Evolutionary conservation across 2,888 invertebrate species (phyloP).

Genomic region (Dioctria linearis): DNA sequence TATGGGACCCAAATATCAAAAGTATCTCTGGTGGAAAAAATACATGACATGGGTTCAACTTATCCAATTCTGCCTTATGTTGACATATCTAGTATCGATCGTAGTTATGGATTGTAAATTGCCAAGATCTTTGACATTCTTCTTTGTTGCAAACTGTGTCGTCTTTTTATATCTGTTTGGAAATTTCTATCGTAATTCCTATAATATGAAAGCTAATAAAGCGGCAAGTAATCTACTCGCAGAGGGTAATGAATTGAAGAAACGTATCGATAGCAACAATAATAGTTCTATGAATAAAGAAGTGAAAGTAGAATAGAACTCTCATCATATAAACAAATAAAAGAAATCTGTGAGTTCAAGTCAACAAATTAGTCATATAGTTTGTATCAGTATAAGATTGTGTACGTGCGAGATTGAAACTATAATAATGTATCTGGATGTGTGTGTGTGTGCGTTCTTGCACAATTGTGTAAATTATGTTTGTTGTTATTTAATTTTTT

Average conservation of each 20-base stretch:
- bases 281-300: slow-evolving; percentile 25
- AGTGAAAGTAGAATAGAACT: slow-evolving; percentile 25
- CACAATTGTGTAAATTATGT: not conserved
- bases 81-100: slow-evolving; percentile 74
- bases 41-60: slow-evolving; percentile 73
- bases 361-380: slow-evolving; percentile 32
- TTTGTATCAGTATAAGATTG: not conserved
- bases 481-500: slow-evolving; percentile 38
- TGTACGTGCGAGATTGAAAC: not conserved
- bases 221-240: slow-evolving; percentile 63
- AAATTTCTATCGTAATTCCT: slow-evolving; percentile 75
- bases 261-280: slow-evolving; percentile 61
- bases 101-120: slow-evolving; percentile 74
- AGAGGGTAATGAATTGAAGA: slow-evolving; percentile 66
- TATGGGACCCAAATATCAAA: slow-evolving; percentile 72
- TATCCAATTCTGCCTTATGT: slow-evolving; percentile 79
- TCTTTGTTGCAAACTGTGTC: slow-evolving; percentile 73
- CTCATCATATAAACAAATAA: not conserved
- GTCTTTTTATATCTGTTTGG: slow-evolving; percentile 76
- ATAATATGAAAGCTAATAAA: slow-evolving; percentile 66
- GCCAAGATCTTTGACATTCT: slow-evolving; percentile 74
- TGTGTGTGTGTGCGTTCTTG: not conserved
- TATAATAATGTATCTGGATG: not conserved
- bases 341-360: not conserved
- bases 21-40: slow-evolving; percentile 74